These are phyloP conservation scores for Drosophila pseudoananassae DNA, from an alignment of 1,140 invertebrate species.

Conservation along the genomic window DNA sequence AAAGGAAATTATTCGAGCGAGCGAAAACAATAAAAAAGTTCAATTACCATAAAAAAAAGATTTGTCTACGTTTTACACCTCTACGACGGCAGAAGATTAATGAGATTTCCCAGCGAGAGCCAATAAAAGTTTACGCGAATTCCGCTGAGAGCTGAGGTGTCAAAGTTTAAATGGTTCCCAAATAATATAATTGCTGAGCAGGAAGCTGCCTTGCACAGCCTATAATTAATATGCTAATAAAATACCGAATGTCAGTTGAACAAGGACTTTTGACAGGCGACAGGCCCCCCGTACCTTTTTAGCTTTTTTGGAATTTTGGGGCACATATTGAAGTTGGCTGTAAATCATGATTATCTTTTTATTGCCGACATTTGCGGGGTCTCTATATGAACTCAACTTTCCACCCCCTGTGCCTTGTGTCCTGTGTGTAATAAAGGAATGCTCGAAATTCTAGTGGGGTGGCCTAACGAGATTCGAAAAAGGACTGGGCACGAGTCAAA, in stretches of 20 bases:
- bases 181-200: constrained; percentile 62
- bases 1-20: constrained; percentile 25
- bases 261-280: constrained; percentile 45
- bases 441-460: constrained; percentile 1
- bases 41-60: constrained; percentile 81
- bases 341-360: constrained; percentile 80
- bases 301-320: constrained; percentile 15
- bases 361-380: constrained; percentile 60
- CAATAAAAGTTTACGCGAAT: constrained; percentile 37
- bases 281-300: constrained; percentile 5
- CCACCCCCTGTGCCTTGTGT: constrained; percentile 13
- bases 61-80: constrained; percentile 77
- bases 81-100: constrained; percentile 60
- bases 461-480: constrained; percentile 54
- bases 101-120: constrained; percentile 51
- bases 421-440: constrained; percentile 15
- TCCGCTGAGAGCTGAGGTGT: constrained; percentile 56
- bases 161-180: constrained; percentile 67
- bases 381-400: constrained; percentile 47
- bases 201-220: constrained; percentile 4
- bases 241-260: constrained; percentile 67
- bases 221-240: constrained; percentile 82
- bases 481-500: constrained; percentile 49
- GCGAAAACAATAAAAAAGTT: constrained; percentile 49
- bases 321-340: constrained; percentile 57